Evolutionary conservation across 2,113 vertebrate species (phyloP).

Genomic region (Kobus ellipsiprymnus): DNA sequence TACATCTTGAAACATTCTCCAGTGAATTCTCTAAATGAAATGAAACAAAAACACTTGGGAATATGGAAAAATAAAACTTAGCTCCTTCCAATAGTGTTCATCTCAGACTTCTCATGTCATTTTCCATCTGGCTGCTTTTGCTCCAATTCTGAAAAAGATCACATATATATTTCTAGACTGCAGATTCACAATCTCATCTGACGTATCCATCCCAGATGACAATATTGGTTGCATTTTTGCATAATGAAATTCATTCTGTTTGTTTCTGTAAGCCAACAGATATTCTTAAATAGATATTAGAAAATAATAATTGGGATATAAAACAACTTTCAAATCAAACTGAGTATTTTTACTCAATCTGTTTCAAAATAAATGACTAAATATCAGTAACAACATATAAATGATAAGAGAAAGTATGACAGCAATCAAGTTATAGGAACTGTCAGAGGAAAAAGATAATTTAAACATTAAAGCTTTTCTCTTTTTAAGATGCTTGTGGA

Average conservation of each 20-base stretch:
- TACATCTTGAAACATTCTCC: constrained; percentile 58
- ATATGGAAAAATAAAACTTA: background rate
- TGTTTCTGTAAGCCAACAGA: background rate
- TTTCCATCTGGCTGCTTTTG: background rate
- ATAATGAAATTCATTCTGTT: background rate
- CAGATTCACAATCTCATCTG: background rate
- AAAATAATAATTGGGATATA: background rate
- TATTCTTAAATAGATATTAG: background rate
- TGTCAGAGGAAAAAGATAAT: background rate
- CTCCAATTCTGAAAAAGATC: background rate
- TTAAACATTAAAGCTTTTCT: background rate
- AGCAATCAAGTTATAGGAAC: background rate
- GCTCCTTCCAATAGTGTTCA: background rate
- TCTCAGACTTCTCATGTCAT: background rate
- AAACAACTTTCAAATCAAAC: background rate
- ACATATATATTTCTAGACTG: background rate
- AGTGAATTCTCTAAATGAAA: constrained; percentile 40
- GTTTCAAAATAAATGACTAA: background rate
- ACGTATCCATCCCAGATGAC: background rate
- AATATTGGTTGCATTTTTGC: background rate
- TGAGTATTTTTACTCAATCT: background rate
- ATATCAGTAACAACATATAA: background rate
- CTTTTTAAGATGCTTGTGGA: background rate
- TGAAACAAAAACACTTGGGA: constrained; percentile 23
- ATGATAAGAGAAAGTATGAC: background rate